Evolutionary conservation across 2,888 invertebrate species (phyloP).

Genomic region (Steinernema scapterisci): DNA sequence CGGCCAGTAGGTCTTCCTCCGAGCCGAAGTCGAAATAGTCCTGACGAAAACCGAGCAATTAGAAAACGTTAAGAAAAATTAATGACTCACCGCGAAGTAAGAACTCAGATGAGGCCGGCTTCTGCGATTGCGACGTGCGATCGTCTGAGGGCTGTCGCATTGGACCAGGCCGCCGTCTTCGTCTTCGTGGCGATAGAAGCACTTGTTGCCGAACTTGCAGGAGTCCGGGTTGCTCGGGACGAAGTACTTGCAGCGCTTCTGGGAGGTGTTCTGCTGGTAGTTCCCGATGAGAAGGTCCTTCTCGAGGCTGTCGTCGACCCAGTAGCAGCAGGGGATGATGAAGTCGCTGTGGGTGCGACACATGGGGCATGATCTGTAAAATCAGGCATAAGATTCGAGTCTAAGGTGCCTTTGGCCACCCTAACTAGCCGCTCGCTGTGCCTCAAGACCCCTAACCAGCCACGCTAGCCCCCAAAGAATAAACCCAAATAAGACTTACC

Average conservation of each 20-base stretch:
- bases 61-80: too few species aligned
- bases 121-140: neutral
- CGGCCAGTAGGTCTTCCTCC: too few species aligned
- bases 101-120: too few species aligned
- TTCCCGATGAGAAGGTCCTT: slow-evolving; percentile 79
- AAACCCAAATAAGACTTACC: slow-evolving; percentile 38
- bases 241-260: slow-evolving; percentile 83
- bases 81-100: too few species aligned
- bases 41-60: too few species aligned
- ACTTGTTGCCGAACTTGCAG: slow-evolving; percentile 86
- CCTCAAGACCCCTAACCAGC: too few species aligned
- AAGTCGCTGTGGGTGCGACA: slow-evolving; percentile 83
- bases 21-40: too few species aligned
- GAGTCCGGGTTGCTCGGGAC: slow-evolving; percentile 73
- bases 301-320: slow-evolving; percentile 82
- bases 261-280: slow-evolving; percentile 78
- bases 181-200: slow-evolving; percentile 70
- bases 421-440: too few species aligned
- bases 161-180: neutral
- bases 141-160: neutral
- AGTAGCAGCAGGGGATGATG: slow-evolving; percentile 82
- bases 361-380: slow-evolving; percentile 80
- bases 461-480: too few species aligned
- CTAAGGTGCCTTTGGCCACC: too few species aligned
- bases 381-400: too few species aligned